phyloP scores from a whole-genome alignment of 2,797 vertebrate species.

The Luscinia luscinia region DNA sequence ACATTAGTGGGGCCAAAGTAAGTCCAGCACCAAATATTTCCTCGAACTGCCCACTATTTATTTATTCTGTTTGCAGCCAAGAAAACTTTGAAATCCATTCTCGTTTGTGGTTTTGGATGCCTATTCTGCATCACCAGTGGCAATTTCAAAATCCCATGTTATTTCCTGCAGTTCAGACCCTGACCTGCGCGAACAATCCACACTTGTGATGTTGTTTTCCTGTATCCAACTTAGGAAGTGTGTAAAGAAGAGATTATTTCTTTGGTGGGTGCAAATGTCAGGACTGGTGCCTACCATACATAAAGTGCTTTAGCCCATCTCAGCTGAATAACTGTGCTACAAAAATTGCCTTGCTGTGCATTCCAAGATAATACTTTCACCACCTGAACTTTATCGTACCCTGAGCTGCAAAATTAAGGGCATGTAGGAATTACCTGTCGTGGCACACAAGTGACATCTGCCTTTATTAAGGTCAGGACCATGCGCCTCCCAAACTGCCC shows the following conservation, averaged over 20 bases:
- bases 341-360: background rate
- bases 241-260: background rate
- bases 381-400: background rate
- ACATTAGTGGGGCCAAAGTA: background rate
- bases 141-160: background rate
- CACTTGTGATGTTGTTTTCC: background rate
- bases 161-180: background rate
- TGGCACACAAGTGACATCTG: background rate
- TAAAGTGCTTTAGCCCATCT: background rate
- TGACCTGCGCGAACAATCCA: background rate
- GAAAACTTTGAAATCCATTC: background rate
- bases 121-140: background rate
- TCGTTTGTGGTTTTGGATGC: background rate
- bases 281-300: background rate
- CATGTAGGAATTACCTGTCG: background rate
- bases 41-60: background rate
- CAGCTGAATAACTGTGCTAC: background rate
- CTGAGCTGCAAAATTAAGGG: background rate
- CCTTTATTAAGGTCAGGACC: slow-evolving; percentile 10
- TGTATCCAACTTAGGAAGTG: background rate
- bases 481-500: background rate
- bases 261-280: background rate
- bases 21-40: background rate
- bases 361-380: background rate
- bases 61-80: background rate